A percentile compares a stretch with the other conserved stretches of the same genome.
Evolutionary conservation across 2,797 vertebrate genomes (phyloP).

Genomic region (Menidia menidia): DNA sequence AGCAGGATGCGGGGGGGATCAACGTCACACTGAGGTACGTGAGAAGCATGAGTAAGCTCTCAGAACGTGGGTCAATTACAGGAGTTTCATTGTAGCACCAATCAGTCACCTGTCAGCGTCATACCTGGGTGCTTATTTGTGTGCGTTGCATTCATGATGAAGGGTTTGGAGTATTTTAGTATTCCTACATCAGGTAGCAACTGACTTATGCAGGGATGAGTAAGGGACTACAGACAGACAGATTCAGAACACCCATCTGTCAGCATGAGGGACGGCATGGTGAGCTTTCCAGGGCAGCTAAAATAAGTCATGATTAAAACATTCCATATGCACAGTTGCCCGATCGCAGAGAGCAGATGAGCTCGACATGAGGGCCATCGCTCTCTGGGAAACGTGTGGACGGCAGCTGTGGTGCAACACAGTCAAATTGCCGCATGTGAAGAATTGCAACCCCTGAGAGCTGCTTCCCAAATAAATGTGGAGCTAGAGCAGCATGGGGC

Average conservation of each 20-base stretch:
- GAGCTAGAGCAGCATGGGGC: background rate
- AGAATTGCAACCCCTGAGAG: background rate
- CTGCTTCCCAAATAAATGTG: background rate
- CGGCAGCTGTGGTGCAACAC: background rate
- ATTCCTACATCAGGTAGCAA: conserved; percentile 33
- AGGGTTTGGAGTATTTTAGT: conserved; percentile 39
- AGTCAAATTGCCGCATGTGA: background rate
- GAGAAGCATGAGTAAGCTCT: conserved; percentile 55
- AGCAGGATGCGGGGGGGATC: conserved; percentile 1
- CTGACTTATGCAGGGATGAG: conserved; percentile 46
- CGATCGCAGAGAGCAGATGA: conserved; percentile 12
- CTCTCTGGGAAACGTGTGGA: background rate
- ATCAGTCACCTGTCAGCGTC: conserved; percentile 9
- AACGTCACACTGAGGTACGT: conserved; percentile 51
- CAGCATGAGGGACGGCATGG: background rate
- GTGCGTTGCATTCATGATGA: conserved; percentile 5
- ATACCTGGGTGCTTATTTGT: background rate
- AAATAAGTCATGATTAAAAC: conserved; percentile 33
- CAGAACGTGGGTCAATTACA: conserved; percentile 39
- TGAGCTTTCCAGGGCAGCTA: conserved; percentile 12
- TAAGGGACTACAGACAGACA: conserved; percentile 37
- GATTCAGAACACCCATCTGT: conserved; percentile 52
- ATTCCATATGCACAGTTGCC: conserved; percentile 30
- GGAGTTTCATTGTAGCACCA: conserved; percentile 37
- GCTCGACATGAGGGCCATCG: conserved; percentile 27